phyloP scores from a whole-genome alignment of 2,888 invertebrate genomes.

The Xanthorhoe spadicearia region DNA sequence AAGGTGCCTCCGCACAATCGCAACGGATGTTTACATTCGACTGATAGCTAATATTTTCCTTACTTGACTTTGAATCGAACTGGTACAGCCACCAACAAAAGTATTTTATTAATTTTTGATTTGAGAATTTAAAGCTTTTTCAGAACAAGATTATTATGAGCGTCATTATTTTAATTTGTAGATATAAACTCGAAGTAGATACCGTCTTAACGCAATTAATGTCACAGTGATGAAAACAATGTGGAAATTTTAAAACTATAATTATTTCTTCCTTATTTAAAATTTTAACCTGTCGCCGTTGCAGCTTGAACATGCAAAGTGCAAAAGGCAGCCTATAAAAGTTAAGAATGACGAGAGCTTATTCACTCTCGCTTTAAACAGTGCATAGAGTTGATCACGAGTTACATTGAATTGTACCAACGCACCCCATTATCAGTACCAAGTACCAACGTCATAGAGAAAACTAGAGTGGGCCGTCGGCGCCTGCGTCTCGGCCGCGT shows the following conservation, averaged over 20 bases:
- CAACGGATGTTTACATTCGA: conserved; percentile 66
- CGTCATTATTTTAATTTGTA: conserved; percentile 17
- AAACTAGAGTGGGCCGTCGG: conserved; percentile 72
- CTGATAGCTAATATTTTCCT: conserved; percentile 58
- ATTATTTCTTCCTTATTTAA: too few species aligned
- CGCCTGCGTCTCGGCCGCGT: conserved; percentile 60
- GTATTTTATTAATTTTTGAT: too few species aligned
- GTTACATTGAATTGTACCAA: conserved; percentile 48
- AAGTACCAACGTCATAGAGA: conserved; percentile 61
- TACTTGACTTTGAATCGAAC: conserved; percentile 47
- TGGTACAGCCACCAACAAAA: too few species aligned
- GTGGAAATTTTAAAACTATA: too few species aligned
- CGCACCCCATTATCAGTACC: conserved; percentile 59
- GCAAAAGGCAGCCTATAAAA: too few species aligned
- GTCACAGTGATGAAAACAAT: too few species aligned
- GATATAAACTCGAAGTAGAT: background rate
- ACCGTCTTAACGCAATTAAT: background rate
- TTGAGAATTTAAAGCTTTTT: too few species aligned
- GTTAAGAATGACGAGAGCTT: too few species aligned
- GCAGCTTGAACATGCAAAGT: too few species aligned
- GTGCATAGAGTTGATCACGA: conserved; percentile 35
- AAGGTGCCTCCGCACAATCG: conserved; percentile 61
- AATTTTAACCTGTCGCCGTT: too few species aligned
- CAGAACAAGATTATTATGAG: background rate
- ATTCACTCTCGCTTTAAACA: background rate